These are phyloP conservation scores for Todus mexicanus DNA, from an alignment of 2,797 vertebrate genomes.

Conservation along the genomic window DNA sequence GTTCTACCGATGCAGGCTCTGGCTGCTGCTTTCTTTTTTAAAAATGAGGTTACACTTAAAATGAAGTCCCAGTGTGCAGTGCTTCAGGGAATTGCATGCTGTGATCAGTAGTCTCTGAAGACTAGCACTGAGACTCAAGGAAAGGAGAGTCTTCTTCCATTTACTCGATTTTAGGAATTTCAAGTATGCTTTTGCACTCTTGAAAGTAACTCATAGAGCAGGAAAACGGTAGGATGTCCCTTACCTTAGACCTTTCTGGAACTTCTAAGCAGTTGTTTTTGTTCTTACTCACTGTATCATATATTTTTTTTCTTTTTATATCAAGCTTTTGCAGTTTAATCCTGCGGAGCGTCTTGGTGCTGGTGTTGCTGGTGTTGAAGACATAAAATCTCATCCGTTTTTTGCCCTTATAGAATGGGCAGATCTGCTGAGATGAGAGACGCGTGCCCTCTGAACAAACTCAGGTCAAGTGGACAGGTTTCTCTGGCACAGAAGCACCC, in stretches of 20 bases:
- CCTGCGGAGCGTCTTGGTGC: conserved; percentile 91
- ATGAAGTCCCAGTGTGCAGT: conserved; percentile 42
- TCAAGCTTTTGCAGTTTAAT: conserved; percentile 95
- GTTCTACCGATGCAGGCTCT: not conserved
- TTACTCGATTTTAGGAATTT: conserved; percentile 54
- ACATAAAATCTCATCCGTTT: conserved; percentile 97
- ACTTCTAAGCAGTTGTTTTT: conserved; percentile 61
- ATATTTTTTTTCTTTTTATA: conserved; percentile 31
- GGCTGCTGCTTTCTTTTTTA: not conserved
- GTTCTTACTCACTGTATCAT: conserved; percentile 68
- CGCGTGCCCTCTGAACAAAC: not conserved
- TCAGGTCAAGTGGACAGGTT: conserved; percentile 15
- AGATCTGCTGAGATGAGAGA: conserved; percentile 76
- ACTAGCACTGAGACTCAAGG: conserved; percentile 47
- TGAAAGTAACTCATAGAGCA: conserved; percentile 55
- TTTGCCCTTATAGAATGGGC: conserved; percentile 88
- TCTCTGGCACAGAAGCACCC: conserved; percentile 2
- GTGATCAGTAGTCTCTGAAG: conserved; percentile 65
- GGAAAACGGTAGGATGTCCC: conserved; percentile 51
- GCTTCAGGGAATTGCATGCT: conserved; percentile 63
- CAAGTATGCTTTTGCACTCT: conserved; percentile 44
- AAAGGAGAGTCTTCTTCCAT: conserved; percentile 53
- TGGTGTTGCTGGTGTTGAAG: conserved; percentile 91
- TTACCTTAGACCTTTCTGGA: conserved; percentile 66
- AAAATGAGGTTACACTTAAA: conserved; percentile 33